Evolutionary conservation across 1,140 invertebrate species (phyloP).

Genomic region (Leptestheria dahalacensis): DNA sequence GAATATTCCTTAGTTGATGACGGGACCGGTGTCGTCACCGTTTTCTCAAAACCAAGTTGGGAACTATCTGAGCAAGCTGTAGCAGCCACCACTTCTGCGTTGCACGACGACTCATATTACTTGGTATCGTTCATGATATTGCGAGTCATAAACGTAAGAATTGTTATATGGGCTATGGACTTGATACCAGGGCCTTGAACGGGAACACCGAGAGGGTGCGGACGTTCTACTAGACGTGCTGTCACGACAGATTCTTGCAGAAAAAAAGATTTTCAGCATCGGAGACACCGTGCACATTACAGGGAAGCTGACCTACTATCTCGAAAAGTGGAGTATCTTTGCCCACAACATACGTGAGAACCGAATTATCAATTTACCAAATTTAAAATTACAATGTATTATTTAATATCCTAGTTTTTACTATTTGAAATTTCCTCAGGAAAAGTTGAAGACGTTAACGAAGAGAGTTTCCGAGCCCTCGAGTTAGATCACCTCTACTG

Average conservation of each 20-base stretch:
- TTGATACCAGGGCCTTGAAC: neutral
- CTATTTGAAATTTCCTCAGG: neutral
- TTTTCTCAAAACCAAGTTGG: neutral
- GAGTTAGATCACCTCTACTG: neutral
- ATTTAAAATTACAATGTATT: neutral
- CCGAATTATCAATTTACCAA: neutral
- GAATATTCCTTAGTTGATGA: conserved; percentile 9
- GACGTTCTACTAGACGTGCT: neutral
- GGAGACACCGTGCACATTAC: neutral
- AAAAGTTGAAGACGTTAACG: neutral
- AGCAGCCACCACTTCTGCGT: neutral
- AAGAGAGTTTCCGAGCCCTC: neutral
- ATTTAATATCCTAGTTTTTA: neutral
- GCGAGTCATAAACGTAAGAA: neutral
- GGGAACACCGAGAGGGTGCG: neutral
- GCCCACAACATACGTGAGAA: neutral
- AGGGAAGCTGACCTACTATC: conserved; percentile 1
- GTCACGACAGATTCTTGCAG: neutral
- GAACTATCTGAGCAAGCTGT: neutral
- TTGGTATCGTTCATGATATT: neutral
- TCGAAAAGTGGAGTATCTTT: conserved; percentile 4
- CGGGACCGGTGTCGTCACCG: neutral
- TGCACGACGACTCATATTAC: neutral
- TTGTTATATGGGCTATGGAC: too few species aligned
- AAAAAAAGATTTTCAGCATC: neutral